Percentiles rank a stretch among this genome's conserved stretches.
Conservation (phyloP, 2,113 vertebrate species). For the Thalassarche chlororhynchos region DNA sequence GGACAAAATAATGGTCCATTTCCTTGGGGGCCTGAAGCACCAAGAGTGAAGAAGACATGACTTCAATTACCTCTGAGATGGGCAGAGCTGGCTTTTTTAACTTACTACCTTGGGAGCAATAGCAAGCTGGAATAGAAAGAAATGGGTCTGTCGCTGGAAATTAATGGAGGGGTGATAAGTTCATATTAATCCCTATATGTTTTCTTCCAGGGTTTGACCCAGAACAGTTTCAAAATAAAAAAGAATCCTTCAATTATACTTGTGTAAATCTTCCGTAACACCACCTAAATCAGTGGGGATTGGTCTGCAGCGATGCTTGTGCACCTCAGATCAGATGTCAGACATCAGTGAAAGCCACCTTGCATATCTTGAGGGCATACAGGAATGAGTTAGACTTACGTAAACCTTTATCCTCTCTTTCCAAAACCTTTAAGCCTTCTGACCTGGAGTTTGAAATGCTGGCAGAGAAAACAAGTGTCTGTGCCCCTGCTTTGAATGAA, state of each 20-base stretch:
- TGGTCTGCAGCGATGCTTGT: neutral
- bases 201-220: neutral
- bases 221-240: slow-evolving; percentile 1
- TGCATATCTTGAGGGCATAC: neutral
- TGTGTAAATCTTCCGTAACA: neutral
- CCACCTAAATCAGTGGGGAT: neutral
- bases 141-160: neutral
- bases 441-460: neutral
- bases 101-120: neutral
- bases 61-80: neutral
- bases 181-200: neutral
- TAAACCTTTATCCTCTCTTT: neutral
- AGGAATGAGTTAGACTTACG: neutral
- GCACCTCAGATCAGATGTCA: neutral
- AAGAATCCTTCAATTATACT: neutral
- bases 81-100: neutral
- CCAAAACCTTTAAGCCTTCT: neutral
- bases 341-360: neutral
- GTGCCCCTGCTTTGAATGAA: neutral
- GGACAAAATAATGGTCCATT: neutral
- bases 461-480: neutral
- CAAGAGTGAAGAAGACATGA: neutral
- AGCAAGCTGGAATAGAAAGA: neutral
- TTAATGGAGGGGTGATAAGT: neutral
- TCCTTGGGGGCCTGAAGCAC: neutral